Conservation (phyloP, 2,888 invertebrate genomes). For the Octodonta nipae region DNA sequence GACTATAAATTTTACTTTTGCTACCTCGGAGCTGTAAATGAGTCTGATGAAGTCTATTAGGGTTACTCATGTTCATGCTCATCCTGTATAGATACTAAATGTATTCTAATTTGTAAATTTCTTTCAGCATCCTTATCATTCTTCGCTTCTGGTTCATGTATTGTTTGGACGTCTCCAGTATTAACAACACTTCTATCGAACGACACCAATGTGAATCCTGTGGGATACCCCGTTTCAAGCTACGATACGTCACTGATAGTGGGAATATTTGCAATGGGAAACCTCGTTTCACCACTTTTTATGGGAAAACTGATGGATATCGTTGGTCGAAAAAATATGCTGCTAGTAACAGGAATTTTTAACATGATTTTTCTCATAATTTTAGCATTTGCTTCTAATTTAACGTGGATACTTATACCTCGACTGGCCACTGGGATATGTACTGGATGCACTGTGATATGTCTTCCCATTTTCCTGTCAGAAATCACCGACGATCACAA, state of each 20-base stretch:
- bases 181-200: constrained; percentile 1
- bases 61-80: too few relatives aligned
- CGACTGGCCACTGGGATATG: neutral
- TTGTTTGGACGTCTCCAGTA: constrained; percentile 4
- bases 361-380: neutral
- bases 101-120: too few relatives aligned
- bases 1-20: too few relatives aligned
- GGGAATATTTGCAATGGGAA: constrained; percentile 4
- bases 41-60: too few relatives aligned
- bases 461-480: constrained; percentile 6
- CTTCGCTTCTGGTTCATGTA: neutral
- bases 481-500: constrained; percentile 11
- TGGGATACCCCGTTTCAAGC: constrained; percentile 2
- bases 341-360: constrained; percentile 1
- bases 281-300: neutral
- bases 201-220: constrained; percentile 1
- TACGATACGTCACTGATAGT: constrained; percentile 5
- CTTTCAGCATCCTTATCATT: neutral
- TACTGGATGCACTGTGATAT: neutral
- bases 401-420: neutral
- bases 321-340: constrained; percentile 5
- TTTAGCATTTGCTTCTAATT: constrained; percentile 3
- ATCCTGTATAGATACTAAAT: too few relatives aligned
- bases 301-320: constrained; percentile 3
- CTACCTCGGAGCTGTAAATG: too few relatives aligned